Conservation (phyloP, 2,797 vertebrate species). For the Amblyopsis hoosieri region DNA sequence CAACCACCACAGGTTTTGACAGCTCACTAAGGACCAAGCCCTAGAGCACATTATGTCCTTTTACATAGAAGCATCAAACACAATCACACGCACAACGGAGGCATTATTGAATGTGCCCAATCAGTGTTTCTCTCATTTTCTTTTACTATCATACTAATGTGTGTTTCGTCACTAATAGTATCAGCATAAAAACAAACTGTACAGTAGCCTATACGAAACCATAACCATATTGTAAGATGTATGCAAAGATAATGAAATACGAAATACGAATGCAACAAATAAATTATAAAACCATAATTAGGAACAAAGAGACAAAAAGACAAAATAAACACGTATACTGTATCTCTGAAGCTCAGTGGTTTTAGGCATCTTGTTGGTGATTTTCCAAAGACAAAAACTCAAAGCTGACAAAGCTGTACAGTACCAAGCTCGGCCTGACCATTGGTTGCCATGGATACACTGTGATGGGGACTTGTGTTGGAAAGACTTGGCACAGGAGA, state of each 20-base stretch:
- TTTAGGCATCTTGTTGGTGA: slow-evolving; percentile 45
- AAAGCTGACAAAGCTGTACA: slow-evolving; percentile 22
- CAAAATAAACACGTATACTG: slow-evolving; percentile 2
- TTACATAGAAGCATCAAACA: slow-evolving; percentile 47
- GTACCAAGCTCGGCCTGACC: slow-evolving; percentile 54
- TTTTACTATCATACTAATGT: too few species aligned
- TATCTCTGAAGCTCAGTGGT: slow-evolving; percentile 32
- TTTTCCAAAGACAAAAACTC: slow-evolving; percentile 33
- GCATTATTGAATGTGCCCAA: too few species aligned
- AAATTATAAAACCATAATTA: too few species aligned
- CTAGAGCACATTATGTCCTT: slow-evolving; percentile 51
- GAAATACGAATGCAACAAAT: too few species aligned
- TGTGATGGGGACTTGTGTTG: slow-evolving; percentile 31
- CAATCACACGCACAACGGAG: neutral
- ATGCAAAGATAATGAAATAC: slow-evolving; percentile 11
- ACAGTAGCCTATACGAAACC: too few species aligned
- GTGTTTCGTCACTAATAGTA: too few species aligned
- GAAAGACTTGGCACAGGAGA: slow-evolving; percentile 36
- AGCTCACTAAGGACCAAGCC: slow-evolving; percentile 49
- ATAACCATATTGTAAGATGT: slow-evolving; percentile 19
- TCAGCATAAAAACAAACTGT: too few species aligned
- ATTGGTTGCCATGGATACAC: slow-evolving; percentile 69
- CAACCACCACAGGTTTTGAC: slow-evolving; percentile 51
- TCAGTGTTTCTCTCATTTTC: too few species aligned
- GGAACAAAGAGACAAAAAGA: too few species aligned